A percentile compares a stretch with the other conserved stretches of the same genome.
These are phyloP conservation scores for Chaetodon trifascialis DNA, from an alignment of 2,113 vertebrate genomes.

Conservation along the genomic window DNA sequence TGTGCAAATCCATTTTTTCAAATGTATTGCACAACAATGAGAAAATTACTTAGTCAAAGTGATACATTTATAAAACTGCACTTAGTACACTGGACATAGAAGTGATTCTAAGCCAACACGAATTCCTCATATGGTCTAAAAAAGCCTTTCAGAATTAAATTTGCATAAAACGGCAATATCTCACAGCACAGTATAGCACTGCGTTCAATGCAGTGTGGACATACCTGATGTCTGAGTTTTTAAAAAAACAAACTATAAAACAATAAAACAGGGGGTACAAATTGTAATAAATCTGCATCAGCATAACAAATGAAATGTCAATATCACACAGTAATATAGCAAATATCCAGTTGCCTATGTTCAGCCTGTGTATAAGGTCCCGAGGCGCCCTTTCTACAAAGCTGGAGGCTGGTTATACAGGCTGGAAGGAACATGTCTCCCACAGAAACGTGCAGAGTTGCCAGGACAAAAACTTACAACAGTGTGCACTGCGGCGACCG, in stretches of 20 bases:
- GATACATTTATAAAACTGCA: constrained; percentile 67
- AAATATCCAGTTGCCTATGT: constrained; percentile 72
- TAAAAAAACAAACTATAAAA: constrained; percentile 46
- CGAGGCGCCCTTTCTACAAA: constrained; percentile 62
- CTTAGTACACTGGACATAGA: constrained; percentile 55
- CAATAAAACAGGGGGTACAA: constrained; percentile 52
- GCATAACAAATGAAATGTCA: constrained; percentile 67
- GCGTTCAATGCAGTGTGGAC: constrained; percentile 76
- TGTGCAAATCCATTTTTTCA: constrained; percentile 76
- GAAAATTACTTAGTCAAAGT: constrained; percentile 57
- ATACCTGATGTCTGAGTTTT: constrained; percentile 82
- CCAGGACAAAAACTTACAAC: constrained; percentile 82
- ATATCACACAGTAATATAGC: constrained; percentile 73
- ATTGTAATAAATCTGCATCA: constrained; percentile 63
- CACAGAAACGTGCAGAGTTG: constrained; percentile 80
- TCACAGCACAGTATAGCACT: constrained; percentile 74
- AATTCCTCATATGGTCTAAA: constrained; percentile 51
- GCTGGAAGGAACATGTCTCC: constrained; percentile 62
- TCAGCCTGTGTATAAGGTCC: constrained; percentile 61
- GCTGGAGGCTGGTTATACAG: constrained; percentile 73
- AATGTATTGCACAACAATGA: constrained; percentile 79
- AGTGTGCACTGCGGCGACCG: constrained; percentile 77
- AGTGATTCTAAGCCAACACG: constrained; percentile 54
- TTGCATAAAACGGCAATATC: constrained; percentile 66
- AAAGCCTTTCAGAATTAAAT: constrained; percentile 56